A percentile compares a stretch with the other conserved stretches of the same genome.
These are phyloP conservation scores for Spodoptera litura DNA, from an alignment of 1,140 invertebrate species.

Conservation along the genomic window DNA sequence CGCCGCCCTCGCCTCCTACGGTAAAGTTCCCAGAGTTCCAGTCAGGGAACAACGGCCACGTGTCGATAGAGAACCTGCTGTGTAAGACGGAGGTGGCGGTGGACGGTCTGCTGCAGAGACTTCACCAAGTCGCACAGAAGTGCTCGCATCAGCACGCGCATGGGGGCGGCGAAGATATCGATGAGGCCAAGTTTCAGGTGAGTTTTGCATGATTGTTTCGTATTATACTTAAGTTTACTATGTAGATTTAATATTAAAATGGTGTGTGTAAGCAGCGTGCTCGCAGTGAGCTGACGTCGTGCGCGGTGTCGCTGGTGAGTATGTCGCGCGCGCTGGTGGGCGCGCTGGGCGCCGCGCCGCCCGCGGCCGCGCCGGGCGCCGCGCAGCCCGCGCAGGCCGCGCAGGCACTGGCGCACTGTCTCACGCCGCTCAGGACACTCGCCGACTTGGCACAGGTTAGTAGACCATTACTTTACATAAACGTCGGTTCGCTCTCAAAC, in stretches of 20 bases:
- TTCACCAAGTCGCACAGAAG: slow-evolving; percentile 90
- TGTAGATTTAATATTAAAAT: too few relatives aligned
- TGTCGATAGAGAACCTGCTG: slow-evolving; percentile 87
- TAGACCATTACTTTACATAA: too few relatives aligned
- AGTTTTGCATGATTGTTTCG: not conserved
- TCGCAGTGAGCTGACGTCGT: slow-evolving; percentile 91
- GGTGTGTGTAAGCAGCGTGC: slow-evolving; percentile 83
- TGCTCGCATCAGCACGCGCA: slow-evolving; percentile 90
- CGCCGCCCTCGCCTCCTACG: slow-evolving; percentile 80
- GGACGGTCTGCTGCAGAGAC: slow-evolving; percentile 87
- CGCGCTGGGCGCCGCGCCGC: slow-evolving; percentile 89
- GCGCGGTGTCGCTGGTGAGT: slow-evolving; percentile 93
- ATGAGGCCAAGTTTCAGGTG: slow-evolving; percentile 91
- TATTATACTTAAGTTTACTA: too few relatives aligned
- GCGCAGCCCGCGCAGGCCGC: slow-evolving; percentile 85
- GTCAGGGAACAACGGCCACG: slow-evolving; percentile 85
- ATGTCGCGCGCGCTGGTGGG: slow-evolving; percentile 94
- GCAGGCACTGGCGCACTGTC: slow-evolving; percentile 89
- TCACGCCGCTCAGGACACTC: slow-evolving; percentile 89
- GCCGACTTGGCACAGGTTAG: slow-evolving; percentile 88
- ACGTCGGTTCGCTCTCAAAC: too few relatives aligned
- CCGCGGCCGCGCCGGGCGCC: slow-evolving; percentile 83
- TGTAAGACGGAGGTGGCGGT: slow-evolving; percentile 89
- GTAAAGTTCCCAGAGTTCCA: slow-evolving; percentile 81
- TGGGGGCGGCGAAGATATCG: slow-evolving; percentile 89